These are phyloP conservation scores for Hydropsyche betteni DNA, from an alignment of 2,888 invertebrate species.

Conservation along the genomic window DNA sequence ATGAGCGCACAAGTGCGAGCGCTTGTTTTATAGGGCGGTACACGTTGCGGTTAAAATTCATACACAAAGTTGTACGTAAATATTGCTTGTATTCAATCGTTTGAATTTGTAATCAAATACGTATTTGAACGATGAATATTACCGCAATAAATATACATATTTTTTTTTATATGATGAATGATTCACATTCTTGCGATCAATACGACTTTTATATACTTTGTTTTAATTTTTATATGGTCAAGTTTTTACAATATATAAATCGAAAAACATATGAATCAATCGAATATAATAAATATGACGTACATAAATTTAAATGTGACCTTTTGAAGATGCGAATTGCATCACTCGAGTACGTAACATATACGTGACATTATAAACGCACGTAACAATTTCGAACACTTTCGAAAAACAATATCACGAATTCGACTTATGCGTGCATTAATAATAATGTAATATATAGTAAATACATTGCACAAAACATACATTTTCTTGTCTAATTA, in stretches of 20 bases:
- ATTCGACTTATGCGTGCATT: no score
- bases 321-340: neutral
- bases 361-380: no score
- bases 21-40: slow-evolving; percentile 20
- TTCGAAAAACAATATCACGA: no score
- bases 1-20: slow-evolving; percentile 38
- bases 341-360: no score
- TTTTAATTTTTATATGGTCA: no score
- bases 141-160: neutral
- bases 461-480: no score
- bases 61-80: neutral
- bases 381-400: no score
- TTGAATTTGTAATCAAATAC: neutral
- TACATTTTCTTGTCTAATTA: slow-evolving; percentile 23
- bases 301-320: slow-evolving; percentile 16
- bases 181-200: no score
- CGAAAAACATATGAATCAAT: neutral
- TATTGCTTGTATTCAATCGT: neutral
- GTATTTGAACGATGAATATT: neutral
- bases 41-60: slow-evolving; percentile 28
- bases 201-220: no score
- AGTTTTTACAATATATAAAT: neutral
- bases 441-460: no score
- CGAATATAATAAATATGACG: slow-evolving; percentile 7
- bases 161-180: neutral